Base-by-base conservation (phyloP, 92 coral and sea anemone species). In the Palythoa caribaeorum region DNA sequence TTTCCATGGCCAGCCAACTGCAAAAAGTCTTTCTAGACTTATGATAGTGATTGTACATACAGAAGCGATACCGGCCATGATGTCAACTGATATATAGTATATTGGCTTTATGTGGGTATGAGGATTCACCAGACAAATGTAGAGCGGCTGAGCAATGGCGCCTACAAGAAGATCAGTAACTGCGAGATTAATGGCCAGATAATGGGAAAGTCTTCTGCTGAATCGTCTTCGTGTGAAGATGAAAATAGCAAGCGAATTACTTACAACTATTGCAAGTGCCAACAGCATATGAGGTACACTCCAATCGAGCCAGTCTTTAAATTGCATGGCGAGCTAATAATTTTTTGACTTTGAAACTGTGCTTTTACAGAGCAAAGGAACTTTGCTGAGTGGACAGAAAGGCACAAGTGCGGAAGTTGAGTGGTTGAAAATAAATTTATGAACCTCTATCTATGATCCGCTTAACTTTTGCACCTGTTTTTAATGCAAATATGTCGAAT, bases 151-250 rank as follows among this genome's bases (percentile, higher is more conserved):
- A 5, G 76, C 48, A 16, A 71, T 71, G 7, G 48, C 19, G 16
- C 76, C 76, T 16, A 71, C 76, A 15, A 71, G 16, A 71, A 71
- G 17, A 37, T 71, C 76, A 36, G 76, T 71, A 36, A 71, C 47
- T 15, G 48, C 51, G 11, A 71, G 76, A 51, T 71, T 71, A 5
- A 71, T 71, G 1, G 39, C 47, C n/a, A 71, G 47, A 71, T 71
- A 71, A 1, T 71, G 47, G 20, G n/a, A 59, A 59, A 15, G 65
- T 59, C n/a, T 59, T 59, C n/a, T 71, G 13, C 9, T 36, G 76
- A 71, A 71, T 16, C 48, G n/a, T 36, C 48, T 71, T 20, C 16
- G 76, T 37, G n/a, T 71, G 48, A 71, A 71, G 76, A 40, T 40
- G 76, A 71, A 3, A 15, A 71, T 71, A 9, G 76, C 63, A 57